Evolutionary conservation across 2,113 vertebrate genomes (phyloP), one percentile per base, ranked within the genome.

Genomic region (Muntiacus reevesi): DNA sequence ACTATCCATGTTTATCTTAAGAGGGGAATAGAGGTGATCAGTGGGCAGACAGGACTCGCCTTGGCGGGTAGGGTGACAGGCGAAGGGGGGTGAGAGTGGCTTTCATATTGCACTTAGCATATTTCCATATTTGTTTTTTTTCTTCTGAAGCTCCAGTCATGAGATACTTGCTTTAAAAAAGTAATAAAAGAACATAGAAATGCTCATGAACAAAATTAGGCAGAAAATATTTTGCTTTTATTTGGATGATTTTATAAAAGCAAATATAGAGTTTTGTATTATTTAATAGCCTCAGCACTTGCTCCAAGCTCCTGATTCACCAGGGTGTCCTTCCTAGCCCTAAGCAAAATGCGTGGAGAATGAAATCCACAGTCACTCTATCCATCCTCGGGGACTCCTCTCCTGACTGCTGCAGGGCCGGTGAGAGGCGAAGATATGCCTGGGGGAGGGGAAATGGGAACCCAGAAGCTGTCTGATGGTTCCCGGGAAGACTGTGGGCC

Each of bases 321-420:
- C 81, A 91, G 94, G 97, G 45, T 55, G 14, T 83, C 92, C 87
- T 96, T 94, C 87, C 96, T 97, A 97, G 96, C 97, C 92, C 97
- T 94, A 97, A 84, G 85, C 43, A 28, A 59, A 87, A 97, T 21
- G n/a, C 95, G 57, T 87, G 93, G 97, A 98, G 97, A 97, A 86
- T 47, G 55, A 97, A 98, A 98, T 97, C 95, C 97, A 96, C 96
- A 93, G 33, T n/a, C 19, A 95, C 91, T 98, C 96, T 96, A 91
- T 96, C 78, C 89, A 94, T 54, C 87, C 71, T 62, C 45, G 0
- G 55, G 83, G 79, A 90, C 67, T 47, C 54, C 11, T 25, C 54
- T 87, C 76, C 84, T 57, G 83, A 64, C 7, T 36, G 45, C 71
- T n/a, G 52, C 79, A 79, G 55, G n/a, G 4, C 76, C 28, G 47